Base-by-base conservation (phyloP, 2,797 vertebrate species). In the Staurois parvus region DNA sequence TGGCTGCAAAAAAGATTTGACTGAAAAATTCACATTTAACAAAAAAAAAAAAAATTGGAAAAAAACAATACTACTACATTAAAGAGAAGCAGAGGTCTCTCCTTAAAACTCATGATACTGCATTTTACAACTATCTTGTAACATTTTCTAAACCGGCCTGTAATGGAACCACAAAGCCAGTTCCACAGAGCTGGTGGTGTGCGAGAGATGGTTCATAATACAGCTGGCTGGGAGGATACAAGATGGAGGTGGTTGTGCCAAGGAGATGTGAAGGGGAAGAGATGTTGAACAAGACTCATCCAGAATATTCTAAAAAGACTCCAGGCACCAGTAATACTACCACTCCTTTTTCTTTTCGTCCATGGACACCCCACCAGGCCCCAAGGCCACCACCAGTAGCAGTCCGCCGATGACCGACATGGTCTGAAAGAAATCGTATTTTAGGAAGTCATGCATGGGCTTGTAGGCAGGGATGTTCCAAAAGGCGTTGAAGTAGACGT, bases 351-450 rank as follows among this genome's bases (percentile, higher is more conserved):
- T 99, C 92, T 99, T 99, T 94, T 98, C 97, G 70, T 99, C 98
- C 97, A 99, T 98, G 90, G 98, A 99, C 79, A 99, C 98, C 0
- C 98, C 98, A 0, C 98, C 98, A 0, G 98, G 98, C 42, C 98
- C 98, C 42, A 99, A 95, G 0, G 98, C 98, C 91, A 99, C 98
- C 90, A 99, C 97, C 2, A 99, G 91, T 72, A 99, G 96, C 87
- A 99, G 92, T 72, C 98, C 98, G 2, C 98, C 98, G 3, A 99
- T 97, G 86, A 99, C 98, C 0, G 98, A 99, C 90, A 97, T 98
- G 93, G 97, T 99, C 95, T 99, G 98, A 95, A 99, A 99, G 95
- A 99, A 99, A 93, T 99, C 98, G 0, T 99, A 99, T 91, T 97
- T 99, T 88, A 99, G 97, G 94, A 99, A 99, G 93, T 99, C 98